A percentile compares a stretch with the other conserved stretches of the same genome.
phyloP scores from a whole-genome alignment of 2,888 invertebrate species.

The Plebejus melissa region DNA sequence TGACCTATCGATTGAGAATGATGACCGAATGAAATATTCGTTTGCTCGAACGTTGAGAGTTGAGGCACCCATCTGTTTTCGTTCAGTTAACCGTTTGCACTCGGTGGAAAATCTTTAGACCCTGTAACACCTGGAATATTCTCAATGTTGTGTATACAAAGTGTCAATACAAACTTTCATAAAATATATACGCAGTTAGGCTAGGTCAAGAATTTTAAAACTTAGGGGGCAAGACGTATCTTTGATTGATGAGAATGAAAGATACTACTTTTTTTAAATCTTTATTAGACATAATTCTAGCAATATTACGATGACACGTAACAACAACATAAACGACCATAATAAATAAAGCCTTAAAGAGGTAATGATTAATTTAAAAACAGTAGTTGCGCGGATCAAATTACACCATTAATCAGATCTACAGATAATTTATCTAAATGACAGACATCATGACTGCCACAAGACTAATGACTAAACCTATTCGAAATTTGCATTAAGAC shows the following conservation, averaged over 20 bases:
- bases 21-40: neutral
- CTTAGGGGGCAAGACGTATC: too few relatives aligned
- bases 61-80: constrained; percentile 15
- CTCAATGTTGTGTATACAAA: neutral
- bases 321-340: neutral
- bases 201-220: neutral
- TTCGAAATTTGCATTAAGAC: constrained; percentile 22
- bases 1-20: neutral
- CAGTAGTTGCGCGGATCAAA: constrained; percentile 21
- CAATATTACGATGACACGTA: neutral
- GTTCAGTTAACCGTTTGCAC: neutral
- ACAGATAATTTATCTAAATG: constrained; percentile 21
- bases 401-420: constrained; percentile 21
- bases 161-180: neutral
- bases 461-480: constrained; percentile 11
- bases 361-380: constrained; percentile 14
- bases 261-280: too few relatives aligned
- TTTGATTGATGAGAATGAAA: too few relatives aligned
- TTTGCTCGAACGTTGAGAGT: neutral
- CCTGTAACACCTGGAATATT: constrained; percentile 15
- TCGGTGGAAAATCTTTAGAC: constrained; percentile 14
- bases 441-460: constrained; percentile 18
- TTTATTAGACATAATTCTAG: too few relatives aligned
- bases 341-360: neutral
- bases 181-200: neutral